Evolutionary conservation across 2,113 vertebrate genomes (phyloP).

Genomic region (Sprattus sprattus): DNA sequence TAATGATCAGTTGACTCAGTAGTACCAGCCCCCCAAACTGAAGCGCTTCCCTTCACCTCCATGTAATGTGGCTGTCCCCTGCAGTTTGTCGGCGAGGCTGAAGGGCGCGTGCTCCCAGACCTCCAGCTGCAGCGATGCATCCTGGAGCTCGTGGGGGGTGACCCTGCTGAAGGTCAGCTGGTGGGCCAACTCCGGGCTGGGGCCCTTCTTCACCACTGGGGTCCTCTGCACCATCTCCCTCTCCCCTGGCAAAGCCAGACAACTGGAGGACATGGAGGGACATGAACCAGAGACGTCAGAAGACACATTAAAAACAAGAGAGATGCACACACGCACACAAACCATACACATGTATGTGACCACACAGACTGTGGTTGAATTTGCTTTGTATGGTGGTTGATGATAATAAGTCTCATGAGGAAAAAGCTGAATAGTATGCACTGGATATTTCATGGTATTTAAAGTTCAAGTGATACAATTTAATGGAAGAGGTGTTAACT

Average conservation of each 20-base stretch:
- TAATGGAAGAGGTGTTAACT: no score
- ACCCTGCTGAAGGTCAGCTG: conserved; percentile 69
- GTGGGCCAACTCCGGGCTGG: conserved; percentile 69
- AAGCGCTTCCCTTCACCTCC: conserved; percentile 55
- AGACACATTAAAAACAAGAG: no score
- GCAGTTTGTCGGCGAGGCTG: conserved; percentile 54
- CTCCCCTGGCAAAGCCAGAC: conserved; percentile 64
- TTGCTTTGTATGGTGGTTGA: no score
- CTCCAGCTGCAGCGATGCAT: conserved; percentile 64
- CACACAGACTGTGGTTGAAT: no score
- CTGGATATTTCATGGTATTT: no score
- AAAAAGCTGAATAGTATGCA: no score
- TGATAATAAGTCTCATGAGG: no score
- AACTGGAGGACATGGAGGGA: conserved; percentile 50
- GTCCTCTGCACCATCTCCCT: conserved; percentile 58
- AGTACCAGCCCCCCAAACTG: neutral
- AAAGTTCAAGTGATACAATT: no score
- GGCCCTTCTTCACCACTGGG: conserved; percentile 63
- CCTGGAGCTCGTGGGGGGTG: conserved; percentile 56
- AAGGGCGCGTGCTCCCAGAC: conserved; percentile 67
- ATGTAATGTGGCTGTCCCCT: conserved; percentile 61
- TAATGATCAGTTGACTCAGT: neutral
- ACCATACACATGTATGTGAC: no score
- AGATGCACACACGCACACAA: no score
- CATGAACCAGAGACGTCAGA: neutral